Evolutionary conservation across 2,113 vertebrate species (phyloP).

Genomic region (Numida meleagris): DNA sequence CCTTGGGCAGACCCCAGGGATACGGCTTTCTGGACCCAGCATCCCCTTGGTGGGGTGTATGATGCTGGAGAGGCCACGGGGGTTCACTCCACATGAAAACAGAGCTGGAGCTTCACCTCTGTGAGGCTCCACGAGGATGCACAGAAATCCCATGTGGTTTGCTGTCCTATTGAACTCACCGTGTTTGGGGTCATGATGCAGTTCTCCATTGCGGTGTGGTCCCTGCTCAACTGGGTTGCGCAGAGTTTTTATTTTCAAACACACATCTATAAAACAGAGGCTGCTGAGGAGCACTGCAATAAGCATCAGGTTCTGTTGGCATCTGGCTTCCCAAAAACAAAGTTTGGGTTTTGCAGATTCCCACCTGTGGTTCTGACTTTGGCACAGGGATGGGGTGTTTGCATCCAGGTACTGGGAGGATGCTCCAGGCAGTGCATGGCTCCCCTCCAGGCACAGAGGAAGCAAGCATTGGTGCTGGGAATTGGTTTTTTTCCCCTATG

Average conservation of each 20-base stretch:
- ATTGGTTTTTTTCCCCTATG: not conserved
- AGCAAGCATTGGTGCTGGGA: not conserved
- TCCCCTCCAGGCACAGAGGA: rapidly evolving
- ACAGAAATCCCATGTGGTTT: not conserved
- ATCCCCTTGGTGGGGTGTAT: rapidly evolving
- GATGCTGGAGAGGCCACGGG: not conserved
- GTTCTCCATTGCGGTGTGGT: rapidly evolving
- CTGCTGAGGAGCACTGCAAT: constrained; percentile 4
- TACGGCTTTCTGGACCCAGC: not conserved
- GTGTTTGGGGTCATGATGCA: rapidly evolving
- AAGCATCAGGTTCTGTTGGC: constrained; percentile 10
- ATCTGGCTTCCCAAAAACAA: not conserved
- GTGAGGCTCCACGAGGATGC: not conserved
- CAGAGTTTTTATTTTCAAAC: constrained; percentile 26
- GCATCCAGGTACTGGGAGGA: rapidly evolving
- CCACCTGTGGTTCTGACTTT: not conserved
- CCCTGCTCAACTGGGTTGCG: rapidly evolving
- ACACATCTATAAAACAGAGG: not conserved
- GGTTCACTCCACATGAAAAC: not conserved
- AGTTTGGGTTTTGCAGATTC: not conserved
- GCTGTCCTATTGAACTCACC: not conserved
- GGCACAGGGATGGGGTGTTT: rapidly evolving
- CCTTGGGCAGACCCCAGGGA: not conserved
- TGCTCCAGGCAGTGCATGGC: not conserved
- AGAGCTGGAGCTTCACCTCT: not conserved